Base-by-base conservation (phyloP, 2,888 invertebrate species). In the Leucoptera coffeella region DNA sequence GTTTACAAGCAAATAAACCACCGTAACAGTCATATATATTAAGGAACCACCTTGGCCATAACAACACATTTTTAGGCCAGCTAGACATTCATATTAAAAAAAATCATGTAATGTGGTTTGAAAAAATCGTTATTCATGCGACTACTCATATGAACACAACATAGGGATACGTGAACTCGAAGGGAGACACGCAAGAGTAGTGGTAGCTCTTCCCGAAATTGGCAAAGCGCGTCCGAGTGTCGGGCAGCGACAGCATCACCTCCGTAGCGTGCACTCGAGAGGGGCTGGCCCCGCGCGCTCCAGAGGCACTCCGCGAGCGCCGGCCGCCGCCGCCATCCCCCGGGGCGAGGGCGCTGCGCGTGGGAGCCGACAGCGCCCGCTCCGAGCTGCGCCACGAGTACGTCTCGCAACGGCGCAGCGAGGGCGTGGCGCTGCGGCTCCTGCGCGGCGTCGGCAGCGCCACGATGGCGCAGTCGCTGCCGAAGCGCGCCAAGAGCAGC, bases 171-270 rank as follows among this genome's bases (percentile, higher is more conserved):
- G 57, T 62, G 43, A 69, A 69, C 36, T 67, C 62, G 43, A 69
- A 69, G 32, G 69, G 69, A 40, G 69, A 69, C 50, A 69, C 69
- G 50, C 69, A 69, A 51, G 69, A 69, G 64, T 58, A 65, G 48
- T 69, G 69, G 54, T 69, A 69, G 45, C 64, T 67, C 38, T 67
- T 65, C 45, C 69, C 69, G 49, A 69, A 67, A 57, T 65, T 64
- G 37, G 69, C 52, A 41, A 69, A 69, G 60, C 60, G 64, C 40
- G 59, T 52, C 54, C 58, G 56, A 47, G 55, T 50, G 52, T 62
- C 58, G 54, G 65, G 65, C 57, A 67, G 52, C 41, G 59, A 55
- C 41, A 64, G 65, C 56, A 67, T 51, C 41, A 58, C 56, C 41
- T 65, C 53, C 45, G 46, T 55, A 45, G 55, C 55, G 53, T 53